Evolutionary conservation across 2,113 vertebrate species (phyloP), one percentile per base, ranked within the genome.

Genomic region (Cisticola juncidis): DNA sequence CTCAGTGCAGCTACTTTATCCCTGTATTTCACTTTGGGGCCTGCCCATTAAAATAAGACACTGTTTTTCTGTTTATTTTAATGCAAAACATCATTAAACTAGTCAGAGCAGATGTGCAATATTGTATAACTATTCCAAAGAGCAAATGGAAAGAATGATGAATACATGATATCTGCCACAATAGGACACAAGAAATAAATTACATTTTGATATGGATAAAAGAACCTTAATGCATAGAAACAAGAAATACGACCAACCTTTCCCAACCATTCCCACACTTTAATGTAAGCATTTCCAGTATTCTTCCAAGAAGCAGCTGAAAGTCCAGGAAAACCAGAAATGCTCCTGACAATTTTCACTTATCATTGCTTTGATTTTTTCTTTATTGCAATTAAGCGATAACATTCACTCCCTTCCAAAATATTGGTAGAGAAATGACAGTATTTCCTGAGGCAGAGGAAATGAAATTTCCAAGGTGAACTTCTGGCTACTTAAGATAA

Each of bases 401-500:
- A 96, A 96, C 60, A 95, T 95, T 95, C 65, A 84, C 28, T 94
- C 38, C 68, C 53, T 92, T 97, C 88, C 64, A 96, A 95, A 95
- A 74, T 57, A 66, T 11, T 92, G 51, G 44, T 81, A 61, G 62
- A 77, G 45, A 9, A 92, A 95, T 79, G 62, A 74, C 76, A 96
- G 9, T 33, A 65, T 84, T 96, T 97, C 69, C 85, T 48, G 28
- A 81, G 61, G 92, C 73, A 90, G 40, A 92, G 91, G 71, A 97
- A 97, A 98, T 94, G 69, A 38, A 87, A 80, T 95, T 97, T 95
- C 42, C 50, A 93, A 96, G 71, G 93, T 54, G 86, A 89, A 88
- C 64, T 92, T 62, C 93, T 97, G 95, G 69, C 80, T 87, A 83
- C 45, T 92, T 95, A 64, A 91, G 95, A 97, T 91, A 94, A 82